A percentile compares a stretch with the other conserved stretches of the same genome.
These are phyloP conservation scores for Prionace glauca DNA, from an alignment of 2,797 vertebrate genomes.

Conservation along the genomic window DNA sequence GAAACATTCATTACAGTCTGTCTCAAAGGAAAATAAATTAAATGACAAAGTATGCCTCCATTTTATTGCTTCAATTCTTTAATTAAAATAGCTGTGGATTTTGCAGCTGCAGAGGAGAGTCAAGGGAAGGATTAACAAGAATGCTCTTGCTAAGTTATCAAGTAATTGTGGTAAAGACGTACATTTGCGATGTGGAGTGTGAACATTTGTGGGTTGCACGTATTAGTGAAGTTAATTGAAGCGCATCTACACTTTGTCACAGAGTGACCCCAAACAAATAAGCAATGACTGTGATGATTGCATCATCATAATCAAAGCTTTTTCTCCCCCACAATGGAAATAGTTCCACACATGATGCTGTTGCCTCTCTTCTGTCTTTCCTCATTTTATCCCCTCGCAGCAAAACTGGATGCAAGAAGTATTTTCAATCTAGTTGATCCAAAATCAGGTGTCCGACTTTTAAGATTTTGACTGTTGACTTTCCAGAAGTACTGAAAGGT, in stretches of 20 bases:
- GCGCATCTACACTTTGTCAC: background rate
- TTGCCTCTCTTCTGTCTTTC: background rate
- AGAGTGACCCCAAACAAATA: background rate
- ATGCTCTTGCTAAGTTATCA: background rate
- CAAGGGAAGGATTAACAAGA: slow-evolving; percentile 24
- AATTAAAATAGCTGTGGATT: slow-evolving; percentile 33
- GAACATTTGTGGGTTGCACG: background rate
- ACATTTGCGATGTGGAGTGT: background rate
- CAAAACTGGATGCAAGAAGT: background rate
- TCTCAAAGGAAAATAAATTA: slow-evolving; percentile 33
- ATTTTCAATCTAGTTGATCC: background rate
- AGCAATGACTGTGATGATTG: background rate
- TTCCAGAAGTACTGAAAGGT: background rate
- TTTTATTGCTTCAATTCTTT: slow-evolving; percentile 29
- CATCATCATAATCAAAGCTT: background rate
- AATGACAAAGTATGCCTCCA: slow-evolving; percentile 32
- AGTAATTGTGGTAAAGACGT: background rate
- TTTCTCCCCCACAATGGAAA: background rate
- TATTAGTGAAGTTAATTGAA: background rate
- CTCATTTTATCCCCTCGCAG: too few relatives aligned
- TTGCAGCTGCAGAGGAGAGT: slow-evolving; percentile 10
- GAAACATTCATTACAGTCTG: slow-evolving; percentile 30
- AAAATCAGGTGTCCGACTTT: background rate
- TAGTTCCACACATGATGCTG: background rate
- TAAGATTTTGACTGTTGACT: background rate